Conservation (phyloP, 2,888 invertebrate genomes). For the Marronus borbonicus region DNA sequence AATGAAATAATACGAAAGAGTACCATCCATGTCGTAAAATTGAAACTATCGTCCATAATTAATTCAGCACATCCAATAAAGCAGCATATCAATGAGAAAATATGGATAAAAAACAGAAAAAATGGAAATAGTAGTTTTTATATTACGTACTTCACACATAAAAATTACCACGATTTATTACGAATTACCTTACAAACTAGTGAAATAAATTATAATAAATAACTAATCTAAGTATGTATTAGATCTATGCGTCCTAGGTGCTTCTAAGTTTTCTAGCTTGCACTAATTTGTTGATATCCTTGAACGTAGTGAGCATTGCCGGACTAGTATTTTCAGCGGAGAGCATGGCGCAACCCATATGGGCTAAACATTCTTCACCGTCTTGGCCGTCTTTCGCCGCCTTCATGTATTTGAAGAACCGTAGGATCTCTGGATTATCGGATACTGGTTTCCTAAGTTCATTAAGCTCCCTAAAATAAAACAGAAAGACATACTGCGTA, state of each 20-base stretch:
- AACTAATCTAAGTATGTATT: conserved; percentile 45
- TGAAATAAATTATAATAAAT: conserved; percentile 58
- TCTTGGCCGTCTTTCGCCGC: conserved; percentile 91
- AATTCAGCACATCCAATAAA: too few relatives aligned
- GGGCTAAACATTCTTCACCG: conserved; percentile 81
- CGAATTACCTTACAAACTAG: conserved; percentile 52
- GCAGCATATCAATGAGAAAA: too few relatives aligned
- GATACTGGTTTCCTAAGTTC: conserved; percentile 88
- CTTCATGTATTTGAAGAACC: conserved; percentile 93
- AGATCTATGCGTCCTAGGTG: conserved; percentile 4
- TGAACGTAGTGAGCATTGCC: conserved; percentile 89
- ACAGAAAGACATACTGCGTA: background rate
- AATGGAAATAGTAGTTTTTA: background rate
- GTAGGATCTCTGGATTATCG: conserved; percentile 88
- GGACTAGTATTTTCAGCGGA: conserved; percentile 80
- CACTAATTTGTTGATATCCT: conserved; percentile 90
- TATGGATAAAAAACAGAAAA: too few relatives aligned
- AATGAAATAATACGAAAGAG: too few relatives aligned
- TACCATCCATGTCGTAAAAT: too few relatives aligned
- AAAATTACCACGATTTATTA: conserved; percentile 23
- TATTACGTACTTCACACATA: conserved; percentile 15
- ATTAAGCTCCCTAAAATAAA: conserved; percentile 80
- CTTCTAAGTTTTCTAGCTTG: conserved; percentile 78
- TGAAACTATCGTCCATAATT: too few relatives aligned
- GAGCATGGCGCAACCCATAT: conserved; percentile 77